Conservation (phyloP, 2,113 vertebrate genomes). For the Cottus gobio region DNA sequence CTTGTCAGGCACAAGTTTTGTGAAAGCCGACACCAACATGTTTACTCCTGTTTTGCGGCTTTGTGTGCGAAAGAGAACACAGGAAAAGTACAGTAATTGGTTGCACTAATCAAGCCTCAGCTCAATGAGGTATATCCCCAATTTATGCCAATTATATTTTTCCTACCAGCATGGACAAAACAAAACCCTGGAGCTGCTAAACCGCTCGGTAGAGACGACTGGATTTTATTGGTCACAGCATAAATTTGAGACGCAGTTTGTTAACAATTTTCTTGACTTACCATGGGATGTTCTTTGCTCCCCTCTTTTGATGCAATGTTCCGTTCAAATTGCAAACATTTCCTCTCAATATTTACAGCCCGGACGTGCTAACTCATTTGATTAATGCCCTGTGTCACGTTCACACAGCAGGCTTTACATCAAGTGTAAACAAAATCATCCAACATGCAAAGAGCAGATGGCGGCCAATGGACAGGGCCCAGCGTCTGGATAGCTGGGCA, state of each 20-base stretch:
- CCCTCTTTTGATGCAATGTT: not conserved
- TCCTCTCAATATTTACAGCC: not conserved
- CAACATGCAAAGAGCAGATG: constrained; percentile 20
- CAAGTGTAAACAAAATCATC: constrained; percentile 21
- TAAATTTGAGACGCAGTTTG: not conserved
- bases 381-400: not conserved
- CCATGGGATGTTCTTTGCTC: not conserved
- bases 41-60: constrained; percentile 1
- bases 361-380: not conserved
- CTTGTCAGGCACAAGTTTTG: not conserved
- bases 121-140: constrained; percentile 29
- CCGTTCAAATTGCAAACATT: not conserved
- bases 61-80: not conserved
- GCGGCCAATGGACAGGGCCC: not conserved
- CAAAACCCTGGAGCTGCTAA: not conserved
- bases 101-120: constrained; percentile 28
- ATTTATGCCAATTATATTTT: constrained; percentile 42
- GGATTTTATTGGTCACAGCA: not conserved
- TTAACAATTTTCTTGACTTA: not conserved
- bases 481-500: constrained; percentile 13
- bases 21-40: not conserved
- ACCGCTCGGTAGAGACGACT: not conserved
- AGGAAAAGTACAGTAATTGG: constrained; percentile 21
- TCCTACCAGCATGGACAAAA: constrained; percentile 10
- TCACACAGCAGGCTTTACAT: not conserved